A percentile compares a stretch with the other conserved stretches of the same genome.
Conservation (phyloP, 2,888 invertebrate species). For the Hemistola chrysoprasaria region DNA sequence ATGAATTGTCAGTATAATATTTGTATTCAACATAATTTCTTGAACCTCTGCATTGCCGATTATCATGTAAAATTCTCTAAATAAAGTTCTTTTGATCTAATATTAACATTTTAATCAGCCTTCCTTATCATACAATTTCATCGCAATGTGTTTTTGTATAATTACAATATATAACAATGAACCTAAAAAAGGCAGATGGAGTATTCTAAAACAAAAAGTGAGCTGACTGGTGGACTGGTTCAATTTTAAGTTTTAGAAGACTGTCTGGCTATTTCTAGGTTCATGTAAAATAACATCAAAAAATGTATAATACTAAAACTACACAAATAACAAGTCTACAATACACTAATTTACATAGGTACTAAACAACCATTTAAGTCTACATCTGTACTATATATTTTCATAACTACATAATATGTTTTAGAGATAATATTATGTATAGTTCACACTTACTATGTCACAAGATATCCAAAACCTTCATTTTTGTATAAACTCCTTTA, state of each 20-base stretch:
- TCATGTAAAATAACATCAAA: too few relatives aligned
- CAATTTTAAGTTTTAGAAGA: too few relatives aligned
- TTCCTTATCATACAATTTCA: too few relatives aligned
- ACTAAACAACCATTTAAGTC: slow-evolving; percentile 2
- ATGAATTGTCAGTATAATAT: slow-evolving; percentile 74
- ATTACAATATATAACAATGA: too few relatives aligned
- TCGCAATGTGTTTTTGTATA: too few relatives aligned
- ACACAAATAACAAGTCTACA: slow-evolving; percentile 5
- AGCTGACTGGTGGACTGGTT: too few relatives aligned
- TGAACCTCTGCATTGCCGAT: slow-evolving; percentile 80
- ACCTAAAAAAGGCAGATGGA: too few relatives aligned
- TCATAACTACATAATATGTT: neutral
- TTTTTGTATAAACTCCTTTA: slow-evolving; percentile 71
- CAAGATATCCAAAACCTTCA: slow-evolving; percentile 49
- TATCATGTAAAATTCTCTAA: slow-evolving; percentile 80
- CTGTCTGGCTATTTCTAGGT: too few relatives aligned
- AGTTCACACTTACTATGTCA: slow-evolving; percentile 17
- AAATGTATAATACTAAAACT: too few relatives aligned
- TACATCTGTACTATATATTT: slow-evolving; percentile 1
- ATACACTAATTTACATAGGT: slow-evolving; percentile 14
- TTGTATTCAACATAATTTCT: slow-evolving; percentile 77
- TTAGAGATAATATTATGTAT: neutral
- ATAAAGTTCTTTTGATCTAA: slow-evolving; percentile 83
- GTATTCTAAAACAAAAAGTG: too few relatives aligned
- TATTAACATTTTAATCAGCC: too few relatives aligned